Evolutionary conservation across 2,888 invertebrate species (phyloP).

Genomic region (Vandiemenella viatica): DNA sequence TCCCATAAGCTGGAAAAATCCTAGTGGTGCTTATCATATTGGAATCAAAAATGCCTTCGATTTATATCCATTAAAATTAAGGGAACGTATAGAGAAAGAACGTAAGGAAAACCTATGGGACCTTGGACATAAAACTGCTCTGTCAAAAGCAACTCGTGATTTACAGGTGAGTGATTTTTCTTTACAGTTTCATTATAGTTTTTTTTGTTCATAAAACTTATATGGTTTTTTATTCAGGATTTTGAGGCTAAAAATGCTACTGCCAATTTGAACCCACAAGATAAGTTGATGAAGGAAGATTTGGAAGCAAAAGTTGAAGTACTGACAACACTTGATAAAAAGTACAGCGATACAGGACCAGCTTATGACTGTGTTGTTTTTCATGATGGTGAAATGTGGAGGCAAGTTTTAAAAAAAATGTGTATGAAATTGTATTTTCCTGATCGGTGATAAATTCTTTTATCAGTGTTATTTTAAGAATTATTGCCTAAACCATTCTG

Average conservation of each 20-base stretch:
- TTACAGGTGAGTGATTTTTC: slow-evolving; percentile 40
- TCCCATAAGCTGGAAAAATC: slow-evolving; percentile 68
- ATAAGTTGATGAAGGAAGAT: slow-evolving; percentile 78
- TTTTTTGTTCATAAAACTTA: slow-evolving; percentile 6
- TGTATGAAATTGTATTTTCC: too few relatives aligned
- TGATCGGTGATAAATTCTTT: too few relatives aligned
- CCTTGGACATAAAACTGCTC: slow-evolving; percentile 56
- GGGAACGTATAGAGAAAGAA: slow-evolving; percentile 65
- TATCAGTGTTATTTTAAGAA: too few relatives aligned
- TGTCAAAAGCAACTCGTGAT: slow-evolving; percentile 62
- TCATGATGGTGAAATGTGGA: slow-evolving; percentile 83
- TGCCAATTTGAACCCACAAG: slow-evolving; percentile 24
- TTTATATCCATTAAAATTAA: slow-evolving; percentile 70
- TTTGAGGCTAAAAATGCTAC: slow-evolving; percentile 54
- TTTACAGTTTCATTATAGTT: too few relatives aligned
- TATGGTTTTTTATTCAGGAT: slow-evolving; percentile 27
- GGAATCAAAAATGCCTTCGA: slow-evolving; percentile 77
- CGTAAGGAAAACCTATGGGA: slow-evolving; percentile 76
- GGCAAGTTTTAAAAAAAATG: too few relatives aligned
- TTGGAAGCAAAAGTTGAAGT: slow-evolving; percentile 73
- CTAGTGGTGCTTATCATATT: slow-evolving; percentile 67
- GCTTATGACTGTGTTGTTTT: slow-evolving; percentile 88
- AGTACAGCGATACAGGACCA: slow-evolving; percentile 73
- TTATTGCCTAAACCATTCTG: too few relatives aligned
- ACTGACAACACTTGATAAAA: slow-evolving; percentile 69